A percentile compares a stretch with the other conserved stretches of the same genome.
phyloP scores from a whole-genome alignment of 2,888 invertebrate genomes.

The Alviniconcha strummeri region DNA sequence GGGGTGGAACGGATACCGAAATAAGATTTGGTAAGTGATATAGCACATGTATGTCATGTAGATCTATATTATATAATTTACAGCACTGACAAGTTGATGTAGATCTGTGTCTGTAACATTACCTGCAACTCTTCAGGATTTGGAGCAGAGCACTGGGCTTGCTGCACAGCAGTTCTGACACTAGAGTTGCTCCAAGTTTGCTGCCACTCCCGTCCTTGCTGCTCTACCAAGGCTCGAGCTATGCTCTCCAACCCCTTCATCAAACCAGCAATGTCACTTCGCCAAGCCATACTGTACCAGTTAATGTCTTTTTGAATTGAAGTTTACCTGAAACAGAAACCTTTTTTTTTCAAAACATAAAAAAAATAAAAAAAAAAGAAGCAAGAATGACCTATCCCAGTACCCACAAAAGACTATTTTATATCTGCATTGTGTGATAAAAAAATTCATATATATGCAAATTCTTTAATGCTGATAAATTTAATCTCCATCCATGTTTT shows the following conservation, averaged over 20 bases:
- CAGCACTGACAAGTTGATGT: too few relatives aligned
- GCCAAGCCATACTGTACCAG: slow-evolving; percentile 49
- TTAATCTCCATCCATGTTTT: too few relatives aligned
- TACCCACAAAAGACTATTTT: too few relatives aligned
- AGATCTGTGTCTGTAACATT: background rate
- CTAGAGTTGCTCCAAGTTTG: slow-evolving; percentile 67
- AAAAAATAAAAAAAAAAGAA: background rate
- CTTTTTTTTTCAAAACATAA: background rate
- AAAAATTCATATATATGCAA: too few relatives aligned
- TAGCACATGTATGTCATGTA: too few relatives aligned
- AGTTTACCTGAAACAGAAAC: background rate
- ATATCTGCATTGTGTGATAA: too few relatives aligned
- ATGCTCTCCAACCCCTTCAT: slow-evolving; percentile 64
- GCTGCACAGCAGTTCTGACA: slow-evolving; percentile 51
- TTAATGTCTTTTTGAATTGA: too few relatives aligned
- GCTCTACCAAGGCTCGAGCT: slow-evolving; percentile 55
- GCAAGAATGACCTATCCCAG: background rate
- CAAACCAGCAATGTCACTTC: slow-evolving; percentile 64
- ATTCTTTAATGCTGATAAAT: too few relatives aligned
- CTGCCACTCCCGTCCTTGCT: slow-evolving; percentile 56
- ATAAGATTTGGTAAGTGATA: too few relatives aligned
- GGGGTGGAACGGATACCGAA: too few relatives aligned
- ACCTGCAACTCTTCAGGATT: slow-evolving; percentile 25
- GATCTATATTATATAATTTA: too few relatives aligned
- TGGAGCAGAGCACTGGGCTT: slow-evolving; percentile 37